Percentiles rank a stretch among this genome's conserved stretches.
Conservation (phyloP, 2,113 vertebrate genomes). For the Dromaius novaehollandiae region DNA sequence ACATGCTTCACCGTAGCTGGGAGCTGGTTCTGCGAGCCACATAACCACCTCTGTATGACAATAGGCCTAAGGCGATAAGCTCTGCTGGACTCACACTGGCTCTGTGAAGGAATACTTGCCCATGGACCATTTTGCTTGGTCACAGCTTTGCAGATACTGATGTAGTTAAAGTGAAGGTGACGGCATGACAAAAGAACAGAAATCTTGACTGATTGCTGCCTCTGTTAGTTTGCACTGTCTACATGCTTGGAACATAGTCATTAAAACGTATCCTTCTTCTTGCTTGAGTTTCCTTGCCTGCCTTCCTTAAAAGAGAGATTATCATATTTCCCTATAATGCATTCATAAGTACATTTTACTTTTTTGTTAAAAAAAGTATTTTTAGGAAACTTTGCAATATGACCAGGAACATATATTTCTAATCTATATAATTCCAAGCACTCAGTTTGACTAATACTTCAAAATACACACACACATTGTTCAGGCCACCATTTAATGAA, state of each 20-base stretch:
- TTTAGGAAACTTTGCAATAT: neutral
- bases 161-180: neutral
- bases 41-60: neutral
- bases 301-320: neutral
- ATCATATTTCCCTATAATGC: neutral
- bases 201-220: neutral
- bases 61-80: neutral
- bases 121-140: neutral
- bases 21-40: neutral
- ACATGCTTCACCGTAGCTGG: neutral
- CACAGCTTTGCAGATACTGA: neutral
- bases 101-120: neutral
- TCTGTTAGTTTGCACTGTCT: neutral
- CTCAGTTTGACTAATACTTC: neutral
- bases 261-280: neutral
- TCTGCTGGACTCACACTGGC: neutral
- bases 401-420: neutral
- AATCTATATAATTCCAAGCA: neutral
- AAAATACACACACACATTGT: neutral
- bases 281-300: neutral
- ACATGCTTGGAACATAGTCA: neutral
- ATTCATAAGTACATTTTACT: neutral
- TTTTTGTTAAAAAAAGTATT: neutral
- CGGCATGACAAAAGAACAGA: neutral
- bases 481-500: neutral